These are phyloP conservation scores for Sylvia atricapilla DNA, from an alignment of 2,113 vertebrate genomes.

Conservation along the genomic window DNA sequence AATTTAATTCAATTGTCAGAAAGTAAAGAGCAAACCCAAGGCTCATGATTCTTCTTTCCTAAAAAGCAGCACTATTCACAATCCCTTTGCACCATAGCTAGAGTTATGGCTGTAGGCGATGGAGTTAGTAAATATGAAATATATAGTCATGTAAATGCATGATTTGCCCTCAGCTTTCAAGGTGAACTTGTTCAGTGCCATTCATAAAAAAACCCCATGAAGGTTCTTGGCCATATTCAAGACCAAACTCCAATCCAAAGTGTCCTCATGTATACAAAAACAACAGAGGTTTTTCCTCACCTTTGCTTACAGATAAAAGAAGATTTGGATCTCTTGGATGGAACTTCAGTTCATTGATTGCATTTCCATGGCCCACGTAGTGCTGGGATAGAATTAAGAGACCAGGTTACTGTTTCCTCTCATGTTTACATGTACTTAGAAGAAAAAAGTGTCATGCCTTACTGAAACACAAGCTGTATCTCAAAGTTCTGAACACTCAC, in stretches of 20 bases:
- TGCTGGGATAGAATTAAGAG: constrained; percentile 82
- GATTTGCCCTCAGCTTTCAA: not conserved
- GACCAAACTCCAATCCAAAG: not conserved
- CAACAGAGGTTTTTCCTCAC: constrained; percentile 70
- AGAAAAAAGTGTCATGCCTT: not conserved
- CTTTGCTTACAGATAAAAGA: constrained; percentile 98
- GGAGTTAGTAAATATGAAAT: not conserved
- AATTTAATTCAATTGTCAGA: not conserved
- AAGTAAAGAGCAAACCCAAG: not conserved
- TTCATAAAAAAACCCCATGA: not conserved
- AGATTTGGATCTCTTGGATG: constrained; percentile 97
- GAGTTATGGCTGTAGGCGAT: not conserved
- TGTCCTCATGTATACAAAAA: not conserved
- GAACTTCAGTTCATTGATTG: constrained; percentile 98
- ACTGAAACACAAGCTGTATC: not conserved
- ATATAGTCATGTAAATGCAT: not conserved
- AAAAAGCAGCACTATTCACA: not conserved
- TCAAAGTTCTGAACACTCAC: constrained; percentile 62
- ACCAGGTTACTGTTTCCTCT: constrained; percentile 17
- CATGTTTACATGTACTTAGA: not conserved
- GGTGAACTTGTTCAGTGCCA: not conserved
- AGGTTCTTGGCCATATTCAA: not conserved
- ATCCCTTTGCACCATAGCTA: not conserved
- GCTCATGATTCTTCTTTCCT: not conserved
- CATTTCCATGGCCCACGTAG: constrained; percentile 97